Base-by-base conservation (phyloP, 2,797 vertebrate genomes). In the Spondyliosoma cantharus region DNA sequence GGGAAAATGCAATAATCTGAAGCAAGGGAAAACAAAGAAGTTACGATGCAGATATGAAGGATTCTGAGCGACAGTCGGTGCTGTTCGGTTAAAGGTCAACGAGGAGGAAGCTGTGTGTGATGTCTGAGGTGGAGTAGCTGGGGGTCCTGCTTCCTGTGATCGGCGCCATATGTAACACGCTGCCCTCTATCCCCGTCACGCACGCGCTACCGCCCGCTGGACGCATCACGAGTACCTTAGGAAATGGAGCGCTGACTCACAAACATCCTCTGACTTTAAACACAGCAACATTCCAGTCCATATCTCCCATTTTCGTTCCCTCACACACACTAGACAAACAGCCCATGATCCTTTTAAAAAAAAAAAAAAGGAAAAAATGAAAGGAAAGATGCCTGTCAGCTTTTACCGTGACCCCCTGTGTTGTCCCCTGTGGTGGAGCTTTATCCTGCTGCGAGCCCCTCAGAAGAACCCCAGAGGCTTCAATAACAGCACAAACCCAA, bases 61-160 rank as follows among this genome's bases (percentile, higher is more conserved):
- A 56, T 29, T 9, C 13, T 11, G 48, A 65, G 20, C 72, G 46
- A 53, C 32, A 65, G 57, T 20, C 5, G 46, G 20, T 4, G n/a
- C 25, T 60, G 62, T 62, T 74, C 42, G 69, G 71, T 32, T 82
- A 63, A 88, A 87, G 88, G 84, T 87, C 87, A 88, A 3, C 50
- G 52, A 82, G 68, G 71, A 74, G 60, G 71, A 83, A 75, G 66
- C 69, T 54, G 74, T 29, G 27, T 62, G 54, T 61, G 70, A 69
- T 62, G 61, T 73, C 66, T 0, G 17, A 75, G 50, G 81, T 57
- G 42, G 20, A 48, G 77, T 60, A 25, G 74, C 80, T 83, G 81
- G 67, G 65, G 71, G 79, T 86, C 70, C 60, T 62, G 82, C 74
- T 78, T 82, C 69, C 80, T 84, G 74, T 85, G 89, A 94, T 90